Evolutionary conservation across 2,888 invertebrate genomes (phyloP), one percentile per base, ranked within the genome.

Genomic region (Oconnorella tubifera): DNA sequence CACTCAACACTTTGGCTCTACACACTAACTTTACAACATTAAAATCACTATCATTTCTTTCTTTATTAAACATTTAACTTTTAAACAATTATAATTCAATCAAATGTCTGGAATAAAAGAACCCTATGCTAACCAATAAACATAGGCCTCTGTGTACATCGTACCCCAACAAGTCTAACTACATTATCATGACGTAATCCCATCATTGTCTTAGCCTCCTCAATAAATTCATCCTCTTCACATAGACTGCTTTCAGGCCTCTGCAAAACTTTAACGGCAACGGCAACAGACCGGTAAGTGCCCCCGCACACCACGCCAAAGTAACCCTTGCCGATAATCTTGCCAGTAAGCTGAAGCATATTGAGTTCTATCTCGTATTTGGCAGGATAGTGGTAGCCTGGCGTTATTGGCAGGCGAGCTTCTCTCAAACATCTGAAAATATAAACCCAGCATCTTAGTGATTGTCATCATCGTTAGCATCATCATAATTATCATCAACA

Each of bases 201-300:
- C 70, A 71, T 72, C 64, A 73, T n/a, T 27, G 64, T 49, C 31
- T 59, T 60, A 3, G 71, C 73, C 53, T 73, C 73, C n/a, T 71
- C 64, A 2, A 73, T 53, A 50, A 71, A 72, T 33, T 72, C 71
- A 60, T 73, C 73, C 55, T 72, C 72, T 4, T 73, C 69, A 10
- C 56, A 56, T n/a, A 62, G n/a, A 3, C 28, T 63, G 14, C 53
- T 49, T 40, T 73, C 71, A 0, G 59, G 33, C 40, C 67, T 65
- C 56, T 73, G 72, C 2, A 73, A 63, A 49, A 72, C 70, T 32
- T 73, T 71, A 10, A 73, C 72, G 0, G 71, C 68, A 28, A 73
- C 73, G n/a, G 62, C 57, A 14, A 66, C 63, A 25, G 51, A 50
- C 23, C 57, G 55, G 65, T 71, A 58, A 1, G 40, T 28, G 10